Evolutionary conservation across 2,113 vertebrate species (phyloP), one percentile per base, ranked within the genome.

Genomic region (Chloebia gouldiae): DNA sequence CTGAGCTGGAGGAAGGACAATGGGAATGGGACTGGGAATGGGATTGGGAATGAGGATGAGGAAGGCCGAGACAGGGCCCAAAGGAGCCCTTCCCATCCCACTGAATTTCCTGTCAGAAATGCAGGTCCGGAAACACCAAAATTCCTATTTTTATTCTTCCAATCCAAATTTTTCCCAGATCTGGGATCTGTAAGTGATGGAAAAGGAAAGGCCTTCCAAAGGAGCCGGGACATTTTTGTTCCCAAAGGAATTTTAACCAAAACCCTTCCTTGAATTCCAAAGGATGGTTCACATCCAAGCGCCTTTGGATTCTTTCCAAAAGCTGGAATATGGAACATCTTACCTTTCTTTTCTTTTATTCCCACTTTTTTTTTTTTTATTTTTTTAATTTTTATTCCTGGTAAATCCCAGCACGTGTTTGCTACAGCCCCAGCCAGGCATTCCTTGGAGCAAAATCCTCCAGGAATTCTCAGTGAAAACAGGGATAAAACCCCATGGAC

Each of bases 361-460:
- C 18, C 28, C 42, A 20, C 2, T 4, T n/a, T 23, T 71, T 39
- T 50, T 21, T 42, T n/a, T 18, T n/a, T 25, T 72, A 20, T 25
- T 37, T 59, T 59, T 59, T 28, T n/a, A n/a, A n/a, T n/a, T n/a
- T n/a, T n/a, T n/a, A 37, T 37, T 37, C 44, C 27, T 6, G 72
- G 18, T 7, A 2, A 56, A 66, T 9, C 24, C 77, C 40, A 25
- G 40, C 7, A 3, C 0, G 1, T 6, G 3, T 4, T 16, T 39
- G 27, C 33, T 21, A 5, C 63, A 33, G 3, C 64, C 28, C 0
- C 1, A 49, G 28, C 42, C 53, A 11, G 4, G 18, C 3, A 69
- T 49, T 49, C 35, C 78, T 25, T 3, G 18, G 64, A 49, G 30
- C 7, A 59, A 49, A 81, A 40, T 23, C 53, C 64, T 40, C 23